These are phyloP conservation scores for Drosophila parvula DNA, from an alignment of 1,140 invertebrate species.

Conservation along the genomic window DNA sequence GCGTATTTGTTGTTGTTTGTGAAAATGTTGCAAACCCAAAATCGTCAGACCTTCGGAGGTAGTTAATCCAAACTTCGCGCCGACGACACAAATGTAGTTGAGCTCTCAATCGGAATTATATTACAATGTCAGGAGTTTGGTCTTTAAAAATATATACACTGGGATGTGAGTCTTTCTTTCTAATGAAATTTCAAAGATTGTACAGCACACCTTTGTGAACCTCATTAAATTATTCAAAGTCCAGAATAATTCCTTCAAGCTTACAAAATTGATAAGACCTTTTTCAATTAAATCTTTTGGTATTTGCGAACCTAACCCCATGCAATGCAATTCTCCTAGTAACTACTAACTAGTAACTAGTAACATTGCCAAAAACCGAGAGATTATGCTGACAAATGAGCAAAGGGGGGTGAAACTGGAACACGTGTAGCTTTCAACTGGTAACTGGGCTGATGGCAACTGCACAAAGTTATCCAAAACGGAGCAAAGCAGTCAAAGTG, in stretches of 20 bases:
- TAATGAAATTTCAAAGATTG: background rate
- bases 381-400: background rate
- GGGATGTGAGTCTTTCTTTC: background rate
- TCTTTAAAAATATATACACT: background rate
- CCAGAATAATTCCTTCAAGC: no score
- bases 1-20: no score
- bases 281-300: no score
- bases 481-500: slow-evolving; percentile 14
- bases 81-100: background rate
- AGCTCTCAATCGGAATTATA: background rate
- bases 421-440: background rate
- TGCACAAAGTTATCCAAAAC: slow-evolving; percentile 1
- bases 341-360: background rate
- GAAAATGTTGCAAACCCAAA: background rate
- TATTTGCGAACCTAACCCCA: no score
- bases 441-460: background rate
- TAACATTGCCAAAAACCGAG: background rate
- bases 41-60: background rate
- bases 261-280: background rate
- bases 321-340: background rate
- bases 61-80: background rate
- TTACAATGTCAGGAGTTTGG: background rate
- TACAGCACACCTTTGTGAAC: background rate
- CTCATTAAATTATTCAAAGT: no score
- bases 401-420: background rate